Conservation (phyloP, 1,140 invertebrate genomes). For the Drosophila eugracilis region DNA sequence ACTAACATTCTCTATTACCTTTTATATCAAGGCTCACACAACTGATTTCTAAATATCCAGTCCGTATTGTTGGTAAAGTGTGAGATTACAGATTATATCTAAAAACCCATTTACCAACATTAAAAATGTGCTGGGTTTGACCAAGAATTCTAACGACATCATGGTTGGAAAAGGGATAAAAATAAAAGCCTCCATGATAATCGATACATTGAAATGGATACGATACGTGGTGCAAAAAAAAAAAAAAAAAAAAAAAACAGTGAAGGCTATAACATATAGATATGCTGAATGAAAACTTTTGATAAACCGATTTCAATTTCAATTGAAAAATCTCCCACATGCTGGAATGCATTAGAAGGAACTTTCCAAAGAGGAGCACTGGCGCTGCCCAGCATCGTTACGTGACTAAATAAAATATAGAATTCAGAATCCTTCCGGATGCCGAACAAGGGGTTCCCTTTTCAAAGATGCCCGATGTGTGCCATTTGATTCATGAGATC, state of each 20-base stretch:
- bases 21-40: no score
- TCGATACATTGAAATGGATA: constrained; percentile 35
- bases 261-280: constrained; percentile 11
- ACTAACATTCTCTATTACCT: no score
- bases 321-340: constrained; percentile 44
- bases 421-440: constrained; percentile 46
- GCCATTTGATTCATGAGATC: constrained; percentile 75
- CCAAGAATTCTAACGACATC: neutral
- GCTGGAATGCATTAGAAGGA: constrained; percentile 17
- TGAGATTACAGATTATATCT: neutral
- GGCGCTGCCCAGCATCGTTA: constrained; percentile 22
- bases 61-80: neutral
- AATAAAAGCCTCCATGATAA: constrained; percentile 6
- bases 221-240: no score
- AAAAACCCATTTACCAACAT: neutral
- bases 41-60: no score
- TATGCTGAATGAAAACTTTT: constrained; percentile 32
- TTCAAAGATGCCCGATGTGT: constrained; percentile 42
- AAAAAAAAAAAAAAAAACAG: no score
- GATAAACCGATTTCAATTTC: constrained; percentile 49
- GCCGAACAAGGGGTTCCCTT: constrained; percentile 7
- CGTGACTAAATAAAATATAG: constrained; percentile 60
- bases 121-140: neutral
- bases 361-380: neutral
- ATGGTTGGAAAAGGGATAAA: neutral